These are phyloP conservation scores for Papilio polytes DNA, from an alignment of 1,140 invertebrate genomes.

Conservation along the genomic window DNA sequence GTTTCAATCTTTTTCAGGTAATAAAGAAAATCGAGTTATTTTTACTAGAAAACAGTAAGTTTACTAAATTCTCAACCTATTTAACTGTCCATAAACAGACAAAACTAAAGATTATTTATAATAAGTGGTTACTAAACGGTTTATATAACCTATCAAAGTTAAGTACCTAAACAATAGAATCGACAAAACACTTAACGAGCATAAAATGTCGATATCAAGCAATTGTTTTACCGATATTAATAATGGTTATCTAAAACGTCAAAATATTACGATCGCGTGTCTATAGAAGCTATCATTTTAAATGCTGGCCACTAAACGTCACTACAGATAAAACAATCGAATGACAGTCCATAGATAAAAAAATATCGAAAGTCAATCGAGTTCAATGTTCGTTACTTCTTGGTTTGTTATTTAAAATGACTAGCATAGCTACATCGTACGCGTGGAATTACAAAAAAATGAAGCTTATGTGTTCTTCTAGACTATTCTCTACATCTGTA, in stretches of 20 bases:
- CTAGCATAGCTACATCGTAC: too few relatives aligned
- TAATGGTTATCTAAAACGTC: constrained; percentile 71
- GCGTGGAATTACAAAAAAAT: too few relatives aligned
- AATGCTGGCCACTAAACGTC: constrained; percentile 60
- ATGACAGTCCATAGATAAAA: neutral
- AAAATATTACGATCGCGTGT: constrained; percentile 72
- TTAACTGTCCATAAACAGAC: neutral
- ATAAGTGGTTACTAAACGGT: constrained; percentile 1
- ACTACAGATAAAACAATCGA: constrained; percentile 57
- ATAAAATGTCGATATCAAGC: constrained; percentile 64
- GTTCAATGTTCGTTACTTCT: neutral
- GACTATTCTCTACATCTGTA: too few relatives aligned
- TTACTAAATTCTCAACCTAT: neutral
- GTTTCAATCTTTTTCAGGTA: constrained; percentile 48
- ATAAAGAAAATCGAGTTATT: neutral
- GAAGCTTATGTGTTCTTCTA: too few relatives aligned
- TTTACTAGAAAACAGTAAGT: neutral
- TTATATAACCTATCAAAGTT: constrained; percentile 34
- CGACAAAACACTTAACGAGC: constrained; percentile 50
- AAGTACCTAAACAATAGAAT: constrained; percentile 49
- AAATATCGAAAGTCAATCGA: neutral
- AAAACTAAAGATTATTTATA: neutral
- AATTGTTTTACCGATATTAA: constrained; percentile 66
- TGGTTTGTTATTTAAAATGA: too few relatives aligned
- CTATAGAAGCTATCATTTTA: constrained; percentile 77